Percentiles rank a stretch among this genome's conserved stretches.
phyloP scores from a whole-genome alignment of 2,888 invertebrate species.

The Lucinisca nassula region DNA sequence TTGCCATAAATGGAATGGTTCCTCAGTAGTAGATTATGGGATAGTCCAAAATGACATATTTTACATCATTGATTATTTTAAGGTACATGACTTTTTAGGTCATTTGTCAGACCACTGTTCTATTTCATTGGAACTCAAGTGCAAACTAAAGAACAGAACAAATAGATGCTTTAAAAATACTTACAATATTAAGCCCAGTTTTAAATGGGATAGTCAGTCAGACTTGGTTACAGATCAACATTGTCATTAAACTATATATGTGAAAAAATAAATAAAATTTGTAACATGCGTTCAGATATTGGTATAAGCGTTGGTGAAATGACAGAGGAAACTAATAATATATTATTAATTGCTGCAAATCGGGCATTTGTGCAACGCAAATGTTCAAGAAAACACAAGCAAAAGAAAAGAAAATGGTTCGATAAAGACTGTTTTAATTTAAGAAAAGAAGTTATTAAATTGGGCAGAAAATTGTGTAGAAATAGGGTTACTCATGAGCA shows the following conservation, averaged over 20 bases:
- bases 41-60: not conserved
- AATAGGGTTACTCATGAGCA: not conserved
- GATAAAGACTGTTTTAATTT: not conserved
- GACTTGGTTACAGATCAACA: not conserved
- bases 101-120: not conserved
- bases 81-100: not conserved
- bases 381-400: not conserved
- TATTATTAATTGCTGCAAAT: not conserved
- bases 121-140: not conserved
- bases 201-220: not conserved
- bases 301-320: not conserved
- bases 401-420: not conserved
- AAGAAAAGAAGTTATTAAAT: not conserved
- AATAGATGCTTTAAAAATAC: not conserved
- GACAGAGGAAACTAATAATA: not conserved
- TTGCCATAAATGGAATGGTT: not conserved
- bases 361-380: not conserved
- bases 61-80: not conserved
- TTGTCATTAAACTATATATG: not conserved
- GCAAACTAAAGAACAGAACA: too few relatives aligned
- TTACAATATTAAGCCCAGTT: not conserved
- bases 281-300: not conserved
- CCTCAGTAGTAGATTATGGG: not conserved
- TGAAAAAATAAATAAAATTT: not conserved
- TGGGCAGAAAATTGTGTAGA: not conserved